Conservation (phyloP, 2,888 invertebrate species). For the Blastobasis lacticolella region DNA sequence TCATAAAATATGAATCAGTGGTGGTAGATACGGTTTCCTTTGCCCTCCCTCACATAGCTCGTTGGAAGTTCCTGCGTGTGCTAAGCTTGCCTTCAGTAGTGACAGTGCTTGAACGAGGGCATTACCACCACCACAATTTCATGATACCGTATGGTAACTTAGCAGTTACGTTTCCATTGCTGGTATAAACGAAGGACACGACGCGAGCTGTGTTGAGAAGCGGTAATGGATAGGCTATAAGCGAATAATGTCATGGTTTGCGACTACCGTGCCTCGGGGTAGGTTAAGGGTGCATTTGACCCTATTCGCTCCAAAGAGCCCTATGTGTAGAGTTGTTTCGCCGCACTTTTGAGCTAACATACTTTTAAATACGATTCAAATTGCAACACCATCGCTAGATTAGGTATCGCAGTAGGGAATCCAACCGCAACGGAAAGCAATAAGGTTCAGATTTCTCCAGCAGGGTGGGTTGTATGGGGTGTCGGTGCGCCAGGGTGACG, state of each 20-base stretch:
- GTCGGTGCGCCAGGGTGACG: constrained; percentile 28
- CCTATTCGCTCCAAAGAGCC: constrained; percentile 42
- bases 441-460: constrained; percentile 20
- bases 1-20: constrained; percentile 15
- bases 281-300: constrained; percentile 68
- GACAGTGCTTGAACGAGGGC: constrained; percentile 55
- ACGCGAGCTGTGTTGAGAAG: constrained; percentile 3
- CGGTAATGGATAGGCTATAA: constrained; percentile 28
- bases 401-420: too few relatives aligned
- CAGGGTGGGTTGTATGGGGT: too few relatives aligned
- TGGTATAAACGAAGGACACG: not conserved
- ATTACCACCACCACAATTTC: constrained; percentile 25
- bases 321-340: constrained; percentile 10
- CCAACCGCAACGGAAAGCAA: too few relatives aligned
- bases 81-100: constrained; percentile 32
- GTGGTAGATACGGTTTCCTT: constrained; percentile 14
- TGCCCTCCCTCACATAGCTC: constrained; percentile 12
- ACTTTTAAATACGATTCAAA: too few relatives aligned
- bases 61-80: constrained; percentile 30
- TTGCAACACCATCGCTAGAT: too few relatives aligned
- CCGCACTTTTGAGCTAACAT: too few relatives aligned
- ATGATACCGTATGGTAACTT: not conserved
- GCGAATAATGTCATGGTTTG: constrained; percentile 14
- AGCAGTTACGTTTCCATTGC: constrained; percentile 14
- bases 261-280: constrained; percentile 38